Percentiles rank a stretch among this genome's conserved stretches.
phyloP scores from a whole-genome alignment of 2,113 vertebrate species.

The Oreotrochilus melanogaster region DNA sequence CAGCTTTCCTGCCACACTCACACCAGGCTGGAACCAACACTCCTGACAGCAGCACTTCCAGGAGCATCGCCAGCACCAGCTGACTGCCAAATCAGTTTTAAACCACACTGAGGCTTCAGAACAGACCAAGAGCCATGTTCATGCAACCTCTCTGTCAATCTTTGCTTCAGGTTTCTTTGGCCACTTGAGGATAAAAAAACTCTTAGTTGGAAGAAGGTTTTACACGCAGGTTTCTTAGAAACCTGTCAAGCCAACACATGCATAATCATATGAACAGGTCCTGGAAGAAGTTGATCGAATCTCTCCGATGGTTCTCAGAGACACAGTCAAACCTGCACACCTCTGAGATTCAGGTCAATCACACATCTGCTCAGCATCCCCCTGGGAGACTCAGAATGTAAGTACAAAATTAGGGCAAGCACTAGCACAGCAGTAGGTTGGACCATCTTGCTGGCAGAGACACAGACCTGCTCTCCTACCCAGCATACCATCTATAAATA shows the following conservation, averaged over 20 bases:
- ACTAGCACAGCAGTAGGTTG: conserved; percentile 38
- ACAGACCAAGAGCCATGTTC: neutral
- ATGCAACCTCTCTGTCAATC: neutral
- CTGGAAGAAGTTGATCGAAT: neutral
- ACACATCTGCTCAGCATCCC: conserved; percentile 20
- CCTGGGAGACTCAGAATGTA: neutral
- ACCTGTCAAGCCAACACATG: neutral
- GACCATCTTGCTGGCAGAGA: conserved; percentile 40
- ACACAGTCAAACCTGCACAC: neutral
- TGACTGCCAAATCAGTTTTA: neutral
- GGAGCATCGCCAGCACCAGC: neutral
- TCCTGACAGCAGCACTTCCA: neutral
- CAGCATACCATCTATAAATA: conserved; percentile 51
- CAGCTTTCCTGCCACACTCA: neutral
- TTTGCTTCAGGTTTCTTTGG: neutral
- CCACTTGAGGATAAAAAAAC: neutral
- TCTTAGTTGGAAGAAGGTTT: neutral
- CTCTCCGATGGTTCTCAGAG: neutral
- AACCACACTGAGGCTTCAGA: neutral
- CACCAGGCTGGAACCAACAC: neutral
- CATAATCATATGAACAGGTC: neutral
- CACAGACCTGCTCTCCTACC: conserved; percentile 33
- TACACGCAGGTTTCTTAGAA: neutral
- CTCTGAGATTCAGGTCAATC: conserved; percentile 39
- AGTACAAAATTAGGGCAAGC: conserved; percentile 60